These are phyloP conservation scores for Eupristina koningsbergeri DNA, from an alignment of 1,140 invertebrate genomes.

Conservation along the genomic window DNA sequence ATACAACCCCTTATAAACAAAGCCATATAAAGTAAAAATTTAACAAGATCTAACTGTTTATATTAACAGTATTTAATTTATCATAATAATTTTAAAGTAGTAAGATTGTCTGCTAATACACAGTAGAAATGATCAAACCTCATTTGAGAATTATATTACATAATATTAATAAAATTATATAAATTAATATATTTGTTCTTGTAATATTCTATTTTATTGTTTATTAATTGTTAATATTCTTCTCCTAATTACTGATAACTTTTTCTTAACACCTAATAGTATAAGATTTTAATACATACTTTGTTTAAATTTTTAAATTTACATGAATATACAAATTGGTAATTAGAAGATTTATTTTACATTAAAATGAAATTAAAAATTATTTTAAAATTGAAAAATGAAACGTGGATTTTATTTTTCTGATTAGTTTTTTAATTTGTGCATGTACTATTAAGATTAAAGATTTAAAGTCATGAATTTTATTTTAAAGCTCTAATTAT, in stretches of 20 bases:
- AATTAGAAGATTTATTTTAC: neutral
- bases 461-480: neutral
- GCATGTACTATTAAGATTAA: neutral
- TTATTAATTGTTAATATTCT: no score
- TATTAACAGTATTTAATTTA: no score
- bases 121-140: neutral
- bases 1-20: neutral
- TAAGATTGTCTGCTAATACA: constrained; percentile 18
- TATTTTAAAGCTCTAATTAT: neutral
- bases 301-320: neutral
- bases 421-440: neutral
- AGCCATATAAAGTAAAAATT: neutral
- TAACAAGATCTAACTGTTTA: neutral
- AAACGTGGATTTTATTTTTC: no score
- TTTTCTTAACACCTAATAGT: neutral
- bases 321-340: neutral
- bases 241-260: no score
- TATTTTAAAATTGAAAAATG: neutral
- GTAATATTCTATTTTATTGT: no score
- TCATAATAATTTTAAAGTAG: constrained; percentile 14
- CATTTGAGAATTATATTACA: neutral
- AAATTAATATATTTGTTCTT: no score
- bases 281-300: neutral
- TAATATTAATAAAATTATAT: neutral
- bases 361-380: neutral